Conservation (phyloP, 2,888 invertebrate genomes). For the Syrista parreyssii region DNA sequence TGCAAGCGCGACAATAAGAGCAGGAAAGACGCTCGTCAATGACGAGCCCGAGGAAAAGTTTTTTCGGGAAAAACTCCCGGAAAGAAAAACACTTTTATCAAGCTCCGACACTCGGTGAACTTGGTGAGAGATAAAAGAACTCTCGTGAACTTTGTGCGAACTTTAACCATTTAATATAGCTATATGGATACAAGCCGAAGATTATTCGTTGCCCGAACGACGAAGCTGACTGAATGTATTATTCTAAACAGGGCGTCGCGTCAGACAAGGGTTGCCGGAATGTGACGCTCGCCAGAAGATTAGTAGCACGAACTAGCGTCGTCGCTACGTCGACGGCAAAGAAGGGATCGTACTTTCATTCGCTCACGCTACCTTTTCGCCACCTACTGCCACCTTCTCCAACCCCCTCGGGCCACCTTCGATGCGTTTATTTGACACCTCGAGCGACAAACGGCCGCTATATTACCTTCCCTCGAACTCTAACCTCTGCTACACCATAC, state of each 20-base stretch:
- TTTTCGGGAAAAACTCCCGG: constrained; percentile 29
- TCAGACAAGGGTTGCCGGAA: constrained; percentile 31
- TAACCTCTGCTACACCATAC: constrained; percentile 7
- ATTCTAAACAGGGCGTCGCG: constrained; percentile 4
- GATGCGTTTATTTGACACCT: constrained; percentile 62
- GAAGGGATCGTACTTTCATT: constrained; percentile 1
- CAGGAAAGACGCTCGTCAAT: not conserved
- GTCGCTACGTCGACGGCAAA: constrained; percentile 4
- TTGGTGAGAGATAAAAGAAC: constrained; percentile 50
- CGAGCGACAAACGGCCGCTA: constrained; percentile 60
- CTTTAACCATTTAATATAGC: constrained; percentile 55
- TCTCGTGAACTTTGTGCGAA: constrained; percentile 44
- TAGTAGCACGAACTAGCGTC: constrained; percentile 26
- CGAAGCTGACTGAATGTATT: not conserved
- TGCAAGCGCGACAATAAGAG: not conserved
- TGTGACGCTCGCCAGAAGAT: constrained; percentile 36
- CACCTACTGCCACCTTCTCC: not conserved
- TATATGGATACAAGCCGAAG: constrained; percentile 5
- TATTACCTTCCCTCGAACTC: constrained; percentile 54
- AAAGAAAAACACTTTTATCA: constrained; percentile 63
- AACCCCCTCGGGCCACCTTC: constrained; percentile 34
- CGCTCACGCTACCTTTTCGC: not conserved
- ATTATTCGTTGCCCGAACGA: not conserved
- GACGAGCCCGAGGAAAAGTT: not conserved
- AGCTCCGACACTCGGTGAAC: constrained; percentile 54